Evolutionary conservation across 2,888 invertebrate species (phyloP), one percentile per base, ranked within the genome.

Genomic region (Spodoptera exigua): DNA sequence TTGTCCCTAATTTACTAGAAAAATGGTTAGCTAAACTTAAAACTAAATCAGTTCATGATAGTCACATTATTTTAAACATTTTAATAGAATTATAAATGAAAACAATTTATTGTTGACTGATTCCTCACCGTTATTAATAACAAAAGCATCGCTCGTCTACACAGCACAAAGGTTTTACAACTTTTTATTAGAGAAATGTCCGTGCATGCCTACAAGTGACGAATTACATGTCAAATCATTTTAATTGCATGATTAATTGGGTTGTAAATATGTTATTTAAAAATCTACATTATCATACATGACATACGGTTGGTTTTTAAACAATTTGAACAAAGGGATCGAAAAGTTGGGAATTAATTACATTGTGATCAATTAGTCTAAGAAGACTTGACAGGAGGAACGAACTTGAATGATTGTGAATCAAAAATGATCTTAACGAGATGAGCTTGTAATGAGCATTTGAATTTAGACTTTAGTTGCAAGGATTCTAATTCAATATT

Each of bases 221-320:
- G 76, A 84, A 86, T 84, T 70, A 79, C 78, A 74, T 79, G 85
- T 84, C 84, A 73, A 74, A 77, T 80, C 64, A 70, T 82, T 84
- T 81, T 85, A 85, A 86, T 86, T 84, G 79, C 77, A 81, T 83
- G 82, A 86, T 84, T 82, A 83, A 86, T 86, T 83, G 75, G 72
- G 57, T 47, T 57, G 57, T 57, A 70, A 51, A 58, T 40, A 61
- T 67, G 71, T 61, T 78, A 43, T 63, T 55, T 62, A 49, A 78
- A 76, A 74, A 62, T 66, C 69, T 68, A 72, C 72, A 72, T 64
- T 72, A 78, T 65, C 21, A 51, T 61, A 46, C 32, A 74, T 49
- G 61, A 27, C 51, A 63, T 71, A 78, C 61, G 67, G 74, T 71
- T 61, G 61, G 41, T 59, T 64, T 74, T 77, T 12, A 63, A 76